Evolutionary conservation across 1,140 invertebrate species (phyloP), one percentile per base, ranked within the genome.

Genomic region (Zaprionus tsacasi): DNA sequence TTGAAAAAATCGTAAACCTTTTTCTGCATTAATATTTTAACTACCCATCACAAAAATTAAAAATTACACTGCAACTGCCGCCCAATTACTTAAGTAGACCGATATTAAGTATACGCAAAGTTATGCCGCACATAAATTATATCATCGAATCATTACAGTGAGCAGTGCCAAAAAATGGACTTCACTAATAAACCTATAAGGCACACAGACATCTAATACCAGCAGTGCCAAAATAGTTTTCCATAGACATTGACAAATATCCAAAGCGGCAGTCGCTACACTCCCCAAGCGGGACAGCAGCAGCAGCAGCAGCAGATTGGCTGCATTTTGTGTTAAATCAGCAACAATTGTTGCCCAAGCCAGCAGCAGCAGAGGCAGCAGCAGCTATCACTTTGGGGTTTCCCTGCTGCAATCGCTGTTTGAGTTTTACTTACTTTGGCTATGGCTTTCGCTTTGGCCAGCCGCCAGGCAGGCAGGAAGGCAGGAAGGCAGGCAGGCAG

Each of bases 251-350:
- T 74, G 71, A 74, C 71, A 70, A 74, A 74, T 74, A 57, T 63
- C 66, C 67, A 64, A 70, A 58, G 67, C 43, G 43, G 59, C 72
- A 70, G 40, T n/a, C 45, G 15, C 21, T 10, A 21, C 45, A 21
- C 17, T 8, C 7, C 71, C 58, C 30, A 35, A 11, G 30, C 33
- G 36, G 56, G 30, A 33, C 38, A n/a, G 21, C 35, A 15, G 12
- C 21, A 74, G 56, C 38, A n/a, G 21, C 35, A 15, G 12, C 21
- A 74, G 56, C 52, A 78, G 79, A 85, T 85, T 85, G 82, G 64
- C 82, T 85, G 82, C 75, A 82, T 81, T 86, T 86, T 87, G 68
- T 87, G 82, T 86, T 87, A 82, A 86, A 79, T 86, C 82, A 86
- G 82, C 79, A 86, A 86, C 82, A 86, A 86, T 85, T 85, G 82